Evolutionary conservation across 1,140 invertebrate genomes (phyloP).

Genomic region (Lordiphosa collinella): DNA sequence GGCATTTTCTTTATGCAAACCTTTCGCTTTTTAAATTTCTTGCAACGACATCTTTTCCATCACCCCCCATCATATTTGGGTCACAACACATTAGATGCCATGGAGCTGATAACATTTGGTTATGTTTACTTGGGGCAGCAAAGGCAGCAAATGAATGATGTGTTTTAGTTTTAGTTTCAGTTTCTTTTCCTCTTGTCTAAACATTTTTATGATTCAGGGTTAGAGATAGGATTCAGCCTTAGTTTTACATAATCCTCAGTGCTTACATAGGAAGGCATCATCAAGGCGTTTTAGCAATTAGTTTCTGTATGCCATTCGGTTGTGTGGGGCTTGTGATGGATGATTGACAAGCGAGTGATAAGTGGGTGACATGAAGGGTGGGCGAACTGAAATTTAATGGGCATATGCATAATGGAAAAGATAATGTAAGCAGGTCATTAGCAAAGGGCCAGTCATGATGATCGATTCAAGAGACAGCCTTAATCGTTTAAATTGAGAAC

Average conservation of each 20-base stretch:
- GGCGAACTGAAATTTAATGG: constrained; percentile 39
- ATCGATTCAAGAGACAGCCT: neutral
- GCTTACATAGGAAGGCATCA: constrained; percentile 46
- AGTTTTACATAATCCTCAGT: constrained; percentile 64
- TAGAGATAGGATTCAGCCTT: constrained; percentile 57
- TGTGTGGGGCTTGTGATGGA: constrained; percentile 48
- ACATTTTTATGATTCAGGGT: constrained; percentile 74
- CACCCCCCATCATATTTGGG: constrained; percentile 43
- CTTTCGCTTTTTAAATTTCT: constrained; percentile 28
- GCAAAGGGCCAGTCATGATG: neutral
- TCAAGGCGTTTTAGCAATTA: constrained; percentile 63
- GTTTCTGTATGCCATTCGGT: constrained; percentile 46
- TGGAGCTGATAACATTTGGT: constrained; percentile 55
- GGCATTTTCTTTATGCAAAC: neutral
- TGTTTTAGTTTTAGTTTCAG: neutral
- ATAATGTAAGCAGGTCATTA: neutral
- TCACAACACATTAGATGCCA: constrained; percentile 68
- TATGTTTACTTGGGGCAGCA: constrained; percentile 50
- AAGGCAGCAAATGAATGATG: constrained; percentile 57
- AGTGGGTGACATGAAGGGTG: constrained; percentile 5
- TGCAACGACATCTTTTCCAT: neutral
- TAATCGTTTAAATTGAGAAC: neutral
- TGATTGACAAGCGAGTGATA: constrained; percentile 63
- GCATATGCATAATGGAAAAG: constrained; percentile 21
- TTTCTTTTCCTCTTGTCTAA: constrained; percentile 41